Evolutionary conservation across 2,797 vertebrate species (phyloP).

Genomic region (Geotrypetes seraphini): DNA sequence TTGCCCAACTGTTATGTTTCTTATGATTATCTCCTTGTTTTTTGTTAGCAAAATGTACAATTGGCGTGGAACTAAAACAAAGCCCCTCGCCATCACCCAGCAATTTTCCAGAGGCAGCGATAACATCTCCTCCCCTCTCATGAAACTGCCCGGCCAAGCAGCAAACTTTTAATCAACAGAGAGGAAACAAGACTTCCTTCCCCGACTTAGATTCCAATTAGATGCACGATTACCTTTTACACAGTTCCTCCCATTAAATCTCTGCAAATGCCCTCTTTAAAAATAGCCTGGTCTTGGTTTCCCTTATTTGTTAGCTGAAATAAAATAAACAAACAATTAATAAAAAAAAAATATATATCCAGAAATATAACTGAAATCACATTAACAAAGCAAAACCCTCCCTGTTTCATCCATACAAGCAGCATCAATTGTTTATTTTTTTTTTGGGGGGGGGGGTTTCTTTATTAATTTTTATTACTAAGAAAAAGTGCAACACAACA

Average conservation of each 20-base stretch:
- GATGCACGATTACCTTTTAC: conserved; percentile 19
- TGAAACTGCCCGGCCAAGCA: conserved; percentile 34
- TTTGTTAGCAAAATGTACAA: conserved; percentile 20
- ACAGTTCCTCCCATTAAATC: conserved; percentile 7
- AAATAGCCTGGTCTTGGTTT: conserved; percentile 12
- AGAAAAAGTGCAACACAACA: too few relatives aligned
- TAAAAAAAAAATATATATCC: too few relatives aligned
- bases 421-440: not conserved
- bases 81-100: conserved; percentile 22
- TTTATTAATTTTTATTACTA: too few relatives aligned
- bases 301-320: conserved; percentile 30
- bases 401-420: conserved; percentile 6
- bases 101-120: conserved; percentile 21
- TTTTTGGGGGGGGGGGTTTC: too few relatives aligned
- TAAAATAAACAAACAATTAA: too few relatives aligned
- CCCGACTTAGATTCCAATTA: conserved; percentile 18
- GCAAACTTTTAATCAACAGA: conserved; percentile 46
- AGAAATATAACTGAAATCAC: not conserved
- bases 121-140: conserved; percentile 44
- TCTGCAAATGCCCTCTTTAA: conserved; percentile 1
- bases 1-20: too few relatives aligned
- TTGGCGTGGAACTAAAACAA: conserved; percentile 1
- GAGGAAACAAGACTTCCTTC: conserved; percentile 59
- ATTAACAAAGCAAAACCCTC: conserved; percentile 12
- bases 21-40: too few relatives aligned